These are phyloP conservation scores for Arnoldichthys spilopterus DNA, from an alignment of 2,797 vertebrate species.

Conservation along the genomic window DNA sequence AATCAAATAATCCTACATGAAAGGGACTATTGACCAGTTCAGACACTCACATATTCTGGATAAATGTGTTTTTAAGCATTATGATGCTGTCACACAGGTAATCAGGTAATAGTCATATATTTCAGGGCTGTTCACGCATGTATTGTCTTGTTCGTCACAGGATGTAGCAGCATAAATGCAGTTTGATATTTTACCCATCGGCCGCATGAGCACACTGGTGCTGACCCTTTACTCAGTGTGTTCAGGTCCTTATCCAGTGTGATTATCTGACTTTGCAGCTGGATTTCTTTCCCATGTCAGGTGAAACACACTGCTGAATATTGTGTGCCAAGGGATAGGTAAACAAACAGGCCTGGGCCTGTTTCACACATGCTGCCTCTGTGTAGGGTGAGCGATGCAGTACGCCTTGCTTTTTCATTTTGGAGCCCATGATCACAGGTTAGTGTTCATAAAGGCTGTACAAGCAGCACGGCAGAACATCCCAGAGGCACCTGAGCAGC, in stretches of 20 bases:
- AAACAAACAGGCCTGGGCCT: slow-evolving; percentile 60
- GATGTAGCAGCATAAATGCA: slow-evolving; percentile 1
- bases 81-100: neutral
- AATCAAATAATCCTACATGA: no score
- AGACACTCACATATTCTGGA: neutral
- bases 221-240: neutral
- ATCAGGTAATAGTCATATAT: neutral
- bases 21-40: no score
- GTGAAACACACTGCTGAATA: slow-evolving; percentile 8
- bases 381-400: no score
- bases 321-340: slow-evolving; percentile 50
- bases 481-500: no score
- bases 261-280: slow-evolving; percentile 43
- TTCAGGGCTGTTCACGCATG: neutral
- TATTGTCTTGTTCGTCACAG: neutral
- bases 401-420: no score
- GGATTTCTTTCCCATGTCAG: slow-evolving; percentile 29
- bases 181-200: slow-evolving; percentile 56
- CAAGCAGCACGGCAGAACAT: no score
- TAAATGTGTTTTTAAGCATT: neutral
- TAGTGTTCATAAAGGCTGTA: no score
- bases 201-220: slow-evolving; percentile 2
- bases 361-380: no score
- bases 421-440: no score
- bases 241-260: neutral